Evolutionary conservation across 2,888 invertebrate genomes (phyloP).

Genomic region (Sipunculus nudus): DNA sequence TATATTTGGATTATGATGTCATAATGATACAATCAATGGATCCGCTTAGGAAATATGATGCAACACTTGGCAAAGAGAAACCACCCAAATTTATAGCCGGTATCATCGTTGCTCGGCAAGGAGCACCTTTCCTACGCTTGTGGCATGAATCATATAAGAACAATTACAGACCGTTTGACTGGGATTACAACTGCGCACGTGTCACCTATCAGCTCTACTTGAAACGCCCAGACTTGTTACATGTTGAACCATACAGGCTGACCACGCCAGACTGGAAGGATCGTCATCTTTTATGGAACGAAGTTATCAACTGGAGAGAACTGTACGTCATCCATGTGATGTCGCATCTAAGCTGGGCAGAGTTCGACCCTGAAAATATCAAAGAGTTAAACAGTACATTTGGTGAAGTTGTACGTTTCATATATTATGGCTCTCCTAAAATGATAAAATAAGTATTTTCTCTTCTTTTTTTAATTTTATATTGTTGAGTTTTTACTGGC

Average conservation of each 20-base stretch:
- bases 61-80: conserved; percentile 33
- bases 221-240: conserved; percentile 29
- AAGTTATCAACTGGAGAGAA: conserved; percentile 32
- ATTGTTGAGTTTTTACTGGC: too few species aligned
- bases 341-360: conserved; percentile 23
- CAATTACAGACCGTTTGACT: conserved; percentile 34
- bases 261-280: conserved; percentile 36
- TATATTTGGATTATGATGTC: conserved; percentile 42
- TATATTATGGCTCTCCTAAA: conserved; percentile 31
- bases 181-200: conserved; percentile 39
- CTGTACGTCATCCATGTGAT: conserved; percentile 35
- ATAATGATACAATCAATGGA: conserved; percentile 33
- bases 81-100: conserved; percentile 36
- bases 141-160: conserved; percentile 30
- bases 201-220: conserved; percentile 31
- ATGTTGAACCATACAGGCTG: conserved; percentile 26
- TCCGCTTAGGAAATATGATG: conserved; percentile 31
- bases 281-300: conserved; percentile 26
- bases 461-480: too few species aligned
- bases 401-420: conserved; percentile 34
- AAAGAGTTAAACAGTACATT: conserved; percentile 26
- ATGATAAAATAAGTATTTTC: not conserved
- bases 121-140: conserved; percentile 28
- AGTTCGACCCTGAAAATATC: conserved; percentile 27
- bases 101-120: conserved; percentile 28